Evolutionary conservation across 2,113 vertebrate species (phyloP).

Genomic region (Elachura formosa): DNA sequence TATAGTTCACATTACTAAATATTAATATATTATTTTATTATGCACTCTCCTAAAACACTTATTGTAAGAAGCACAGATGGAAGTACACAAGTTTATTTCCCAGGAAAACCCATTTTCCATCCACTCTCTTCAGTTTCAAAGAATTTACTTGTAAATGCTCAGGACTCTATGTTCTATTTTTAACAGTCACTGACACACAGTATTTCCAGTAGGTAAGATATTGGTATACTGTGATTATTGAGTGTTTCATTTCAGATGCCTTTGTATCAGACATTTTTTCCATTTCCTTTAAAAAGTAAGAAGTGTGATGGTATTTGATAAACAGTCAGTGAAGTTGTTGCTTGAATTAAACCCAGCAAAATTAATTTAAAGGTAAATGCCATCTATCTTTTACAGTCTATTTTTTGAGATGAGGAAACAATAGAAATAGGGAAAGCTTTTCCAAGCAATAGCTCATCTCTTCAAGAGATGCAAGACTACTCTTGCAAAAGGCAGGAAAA

Average conservation of each 20-base stretch:
- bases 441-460: neutral
- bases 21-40: neutral
- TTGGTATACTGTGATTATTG: neutral
- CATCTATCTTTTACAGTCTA: neutral
- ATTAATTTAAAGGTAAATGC: neutral
- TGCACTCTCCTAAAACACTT: neutral
- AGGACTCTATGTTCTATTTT: neutral
- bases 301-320: neutral
- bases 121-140: neutral
- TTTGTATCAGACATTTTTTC: neutral
- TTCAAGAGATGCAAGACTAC: neutral
- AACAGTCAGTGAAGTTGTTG: neutral
- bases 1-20: neutral
- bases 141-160: neutral
- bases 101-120: neutral
- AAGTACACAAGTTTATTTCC: neutral
- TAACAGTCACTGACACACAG: neutral
- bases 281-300: conserved; percentile 20
- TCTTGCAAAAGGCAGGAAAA: neutral
- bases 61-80: neutral
- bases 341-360: neutral
- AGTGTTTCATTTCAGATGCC: neutral
- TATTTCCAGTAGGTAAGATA: neutral
- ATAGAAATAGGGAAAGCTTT: neutral
- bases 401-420: neutral